phyloP scores from a whole-genome alignment of 2,113 vertebrate genomes.

The Saimiri boliviensis region DNA sequence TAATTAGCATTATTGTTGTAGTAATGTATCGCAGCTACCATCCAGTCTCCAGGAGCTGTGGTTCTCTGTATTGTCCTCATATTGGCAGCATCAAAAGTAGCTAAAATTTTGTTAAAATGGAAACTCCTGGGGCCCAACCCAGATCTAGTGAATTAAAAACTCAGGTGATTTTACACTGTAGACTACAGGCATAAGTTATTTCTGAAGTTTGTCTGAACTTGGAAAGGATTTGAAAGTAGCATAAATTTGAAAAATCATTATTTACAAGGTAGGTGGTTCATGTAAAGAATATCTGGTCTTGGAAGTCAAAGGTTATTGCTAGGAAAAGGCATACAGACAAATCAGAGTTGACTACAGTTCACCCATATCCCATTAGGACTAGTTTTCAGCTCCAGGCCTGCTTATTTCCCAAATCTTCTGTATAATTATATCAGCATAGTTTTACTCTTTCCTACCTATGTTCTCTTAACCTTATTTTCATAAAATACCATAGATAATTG shows the following conservation, averaged over 20 bases:
- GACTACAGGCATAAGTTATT: background rate
- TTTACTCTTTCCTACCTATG: background rate
- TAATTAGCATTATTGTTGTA: background rate
- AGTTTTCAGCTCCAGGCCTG: background rate
- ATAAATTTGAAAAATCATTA: background rate
- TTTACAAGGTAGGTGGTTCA: background rate
- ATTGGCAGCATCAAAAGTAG: background rate
- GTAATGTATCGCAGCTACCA: accelerated
- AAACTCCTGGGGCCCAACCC: background rate
- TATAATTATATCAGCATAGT: background rate
- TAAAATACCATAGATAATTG: constrained; percentile 12
- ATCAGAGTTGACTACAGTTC: background rate
- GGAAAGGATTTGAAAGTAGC: background rate
- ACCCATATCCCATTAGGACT: background rate
- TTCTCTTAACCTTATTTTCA: background rate
- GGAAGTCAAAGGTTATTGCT: background rate
- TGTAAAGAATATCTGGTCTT: background rate
- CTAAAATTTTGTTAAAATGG: background rate
- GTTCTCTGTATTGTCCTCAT: background rate
- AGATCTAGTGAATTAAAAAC: background rate
- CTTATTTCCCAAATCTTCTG: background rate
- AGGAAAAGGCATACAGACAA: background rate
- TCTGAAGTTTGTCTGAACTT: background rate
- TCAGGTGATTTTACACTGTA: background rate
- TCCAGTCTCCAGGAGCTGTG: background rate